A percentile compares a stretch with the other conserved stretches of the same genome.
These are phyloP conservation scores for Penaeus indicus DNA, from an alignment of 1,140 invertebrate species.

Conservation along the genomic window DNA sequence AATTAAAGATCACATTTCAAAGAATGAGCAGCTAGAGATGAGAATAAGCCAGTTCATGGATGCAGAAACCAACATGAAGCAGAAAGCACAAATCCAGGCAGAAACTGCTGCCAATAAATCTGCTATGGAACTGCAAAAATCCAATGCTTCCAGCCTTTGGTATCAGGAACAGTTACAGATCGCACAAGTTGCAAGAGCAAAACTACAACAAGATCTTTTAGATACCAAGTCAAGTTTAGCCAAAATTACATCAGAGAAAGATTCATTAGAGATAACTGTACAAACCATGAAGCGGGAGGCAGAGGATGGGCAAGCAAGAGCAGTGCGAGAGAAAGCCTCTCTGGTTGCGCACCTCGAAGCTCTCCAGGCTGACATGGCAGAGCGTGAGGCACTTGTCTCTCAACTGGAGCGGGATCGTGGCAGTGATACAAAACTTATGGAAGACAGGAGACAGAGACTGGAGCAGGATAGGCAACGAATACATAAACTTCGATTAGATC, in stretches of 20 bases:
- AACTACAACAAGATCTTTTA: constrained; percentile 51
- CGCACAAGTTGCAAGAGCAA: constrained; percentile 43
- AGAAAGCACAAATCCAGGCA: constrained; percentile 44
- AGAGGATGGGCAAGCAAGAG: constrained; percentile 55
- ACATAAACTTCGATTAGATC: constrained; percentile 51
- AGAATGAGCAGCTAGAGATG: constrained; percentile 27
- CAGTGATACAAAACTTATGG: constrained; percentile 32
- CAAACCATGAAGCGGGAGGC: constrained; percentile 40
- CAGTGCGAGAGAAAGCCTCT: constrained; percentile 51
- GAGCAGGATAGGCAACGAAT: constrained; percentile 58
- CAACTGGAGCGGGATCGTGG: constrained; percentile 49
- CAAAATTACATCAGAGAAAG: constrained; percentile 45
- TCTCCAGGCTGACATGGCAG: constrained; percentile 57
- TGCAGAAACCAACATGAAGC: constrained; percentile 4
- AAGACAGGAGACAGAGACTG: constrained; percentile 50
- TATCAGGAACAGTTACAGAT: constrained; percentile 57
- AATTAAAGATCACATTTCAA: constrained; percentile 4
- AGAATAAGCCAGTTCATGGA: constrained; percentile 29
- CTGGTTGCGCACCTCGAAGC: constrained; percentile 57
- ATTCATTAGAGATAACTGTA: constrained; percentile 46
- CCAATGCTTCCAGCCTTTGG: constrained; percentile 32
- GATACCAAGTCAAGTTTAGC: constrained; percentile 38
- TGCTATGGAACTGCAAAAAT: constrained; percentile 23
- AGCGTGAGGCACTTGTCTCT: constrained; percentile 52
- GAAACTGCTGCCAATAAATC: constrained; percentile 21